Evolutionary conservation across 2,797 vertebrate species (phyloP).

Genomic region (Peromyscus eremicus): DNA sequence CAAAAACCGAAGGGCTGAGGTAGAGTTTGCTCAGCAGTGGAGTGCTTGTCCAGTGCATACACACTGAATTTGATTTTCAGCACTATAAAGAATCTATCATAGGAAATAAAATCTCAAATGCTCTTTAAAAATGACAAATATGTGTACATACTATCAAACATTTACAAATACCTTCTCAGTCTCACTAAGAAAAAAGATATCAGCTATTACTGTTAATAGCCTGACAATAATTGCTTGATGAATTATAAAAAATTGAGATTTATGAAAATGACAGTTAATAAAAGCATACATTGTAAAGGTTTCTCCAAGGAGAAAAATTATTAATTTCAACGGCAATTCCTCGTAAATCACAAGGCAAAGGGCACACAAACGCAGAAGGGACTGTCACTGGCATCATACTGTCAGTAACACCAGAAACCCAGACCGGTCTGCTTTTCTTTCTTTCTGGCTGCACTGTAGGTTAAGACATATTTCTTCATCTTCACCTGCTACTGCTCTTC

Average conservation of each 20-base stretch:
- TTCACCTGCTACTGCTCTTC: not conserved
- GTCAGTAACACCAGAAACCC: conserved; percentile 32
- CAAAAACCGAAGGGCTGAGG: not conserved
- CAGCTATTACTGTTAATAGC: conserved; percentile 31
- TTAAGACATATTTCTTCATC: conserved; percentile 32
- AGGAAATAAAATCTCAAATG: conserved; percentile 42
- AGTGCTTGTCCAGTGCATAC: not conserved
- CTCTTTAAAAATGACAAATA: conserved; percentile 50
- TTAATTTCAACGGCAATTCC: conserved; percentile 22
- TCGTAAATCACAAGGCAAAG: conserved; percentile 35
- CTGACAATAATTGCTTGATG: conserved; percentile 40
- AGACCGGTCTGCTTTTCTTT: conserved; percentile 41
- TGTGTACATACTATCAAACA: conserved; percentile 47
- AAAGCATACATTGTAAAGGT: conserved; percentile 44
- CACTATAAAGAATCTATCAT: not conserved
- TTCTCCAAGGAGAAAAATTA: conserved; percentile 56
- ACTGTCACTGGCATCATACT: not conserved
- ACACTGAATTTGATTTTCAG: not conserved
- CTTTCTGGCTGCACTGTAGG: not conserved
- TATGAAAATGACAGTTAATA: conserved; percentile 48
- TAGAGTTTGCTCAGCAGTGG: not conserved
- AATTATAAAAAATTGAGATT: conserved; percentile 34
- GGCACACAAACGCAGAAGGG: conserved; percentile 23
- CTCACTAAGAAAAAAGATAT: conserved; percentile 43
- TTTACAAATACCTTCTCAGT: conserved; percentile 11